Base-by-base conservation (phyloP, 2,888 invertebrate species). In the Toxonevra muliebris region DNA sequence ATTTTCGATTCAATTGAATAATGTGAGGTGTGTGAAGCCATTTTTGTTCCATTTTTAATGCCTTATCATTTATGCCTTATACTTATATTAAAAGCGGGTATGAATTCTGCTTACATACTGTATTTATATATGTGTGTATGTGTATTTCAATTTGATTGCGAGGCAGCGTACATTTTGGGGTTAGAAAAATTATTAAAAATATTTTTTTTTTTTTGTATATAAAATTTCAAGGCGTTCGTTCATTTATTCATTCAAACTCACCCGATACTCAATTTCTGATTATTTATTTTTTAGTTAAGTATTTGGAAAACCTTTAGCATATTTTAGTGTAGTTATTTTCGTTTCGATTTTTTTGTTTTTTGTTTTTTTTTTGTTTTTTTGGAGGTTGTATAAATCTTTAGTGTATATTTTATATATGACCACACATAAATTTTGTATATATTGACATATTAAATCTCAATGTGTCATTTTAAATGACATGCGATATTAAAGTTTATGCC, bases 381-480 rank as follows among this genome's bases (percentile, higher is more conserved):
- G 66, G 63, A 68, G 65, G 65, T 71, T 74, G 71, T 70, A 72
- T 70, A 74, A 74, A 73, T 73, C 62, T 58, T 20, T 63, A 54
- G 64, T 12, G n/a, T 50, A 43, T 63, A 59, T 50, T 19, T 50
- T 69, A 65, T 70, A 70, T 73, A 75, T 72, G 71, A 68, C 57
- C 71, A 62, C 60, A 63, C 62, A 80, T 81, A 81, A 80, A 80
- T 82, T 77, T 76, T 77, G 75, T 80, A 75, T 69, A 73, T 81
- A 81, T 80, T 82, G 81, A 82, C 80, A 81, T 74, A 78, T 82
- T 81, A 80, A 82, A 80, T 81, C 79, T 76, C 75, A 79, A 81
- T 78, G 77, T 81, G 82, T 80, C 83, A 76, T 74, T 73, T 69
- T 69, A 70, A 67, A 65, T 76, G 77, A 77, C 73, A 81, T 76